Base-by-base conservation (phyloP, 2,797 vertebrate genomes). In the Phyllotis vaccarum region DNA sequence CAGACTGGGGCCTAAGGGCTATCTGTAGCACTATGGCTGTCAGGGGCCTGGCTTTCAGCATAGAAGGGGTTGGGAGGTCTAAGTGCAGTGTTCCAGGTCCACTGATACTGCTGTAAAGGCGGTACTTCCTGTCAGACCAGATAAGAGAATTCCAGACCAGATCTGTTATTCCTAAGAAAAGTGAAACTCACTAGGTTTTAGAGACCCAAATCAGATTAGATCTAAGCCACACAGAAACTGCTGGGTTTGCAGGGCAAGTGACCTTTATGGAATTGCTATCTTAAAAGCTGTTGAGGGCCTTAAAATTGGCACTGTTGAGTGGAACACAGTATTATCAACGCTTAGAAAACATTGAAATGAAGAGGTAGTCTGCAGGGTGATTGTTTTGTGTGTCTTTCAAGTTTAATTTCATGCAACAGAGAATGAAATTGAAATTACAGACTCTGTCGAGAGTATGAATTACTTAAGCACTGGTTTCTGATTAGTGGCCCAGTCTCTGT, bases 361-460 rank as follows among this genome's bases (percentile, higher is more conserved):
- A 72, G 37, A 82, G 31, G 13, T 34, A 17, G 49, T 87, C 64
- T 68, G 4, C 17, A 80, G 58, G 52, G 27, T 68, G 64, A 12
- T 80, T 75, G 62, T 46, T 88, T 75, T 62, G 3, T 83, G 37
- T 27, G 22, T 58, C 58, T 93, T 90, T 40, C n/a, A 62, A 37
- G 68, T 80, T 90, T 94, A 62, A 72, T 90, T 92, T 64, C 5
- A 43, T 24, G 79, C 68, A 90, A 66, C 49, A 68, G 14, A 66
- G 91, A 90, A 83, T 93, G 58, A 83, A 95, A 88, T 34, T 58
- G 37, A 91, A 92, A 91, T 91, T 89, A 56, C 12, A 74, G 66
- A 49, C 46, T 49, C 17, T 24, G 21, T 62, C 52, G 52, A 22
- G 13, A 81, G 3, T 31, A 64, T 85, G 7, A 8, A 60, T 89